These are phyloP conservation scores for Drosophila setifemur DNA, from an alignment of 1,140 invertebrate genomes.

Conservation along the genomic window DNA sequence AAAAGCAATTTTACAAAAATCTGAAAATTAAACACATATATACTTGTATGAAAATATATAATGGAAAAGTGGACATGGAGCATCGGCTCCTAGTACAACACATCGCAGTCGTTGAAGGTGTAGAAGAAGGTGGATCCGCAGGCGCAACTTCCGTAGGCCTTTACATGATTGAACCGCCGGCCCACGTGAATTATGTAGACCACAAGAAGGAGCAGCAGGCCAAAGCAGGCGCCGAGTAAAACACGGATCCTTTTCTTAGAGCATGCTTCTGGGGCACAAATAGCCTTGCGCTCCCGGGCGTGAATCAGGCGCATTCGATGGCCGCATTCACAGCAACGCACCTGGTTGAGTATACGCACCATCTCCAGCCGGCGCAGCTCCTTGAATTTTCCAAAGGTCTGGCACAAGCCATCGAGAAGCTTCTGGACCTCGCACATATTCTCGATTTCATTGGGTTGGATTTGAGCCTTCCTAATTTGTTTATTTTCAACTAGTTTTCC, in stretches of 20 bases:
- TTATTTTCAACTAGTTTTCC: too few species aligned
- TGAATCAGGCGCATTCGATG: slow-evolving; percentile 14
- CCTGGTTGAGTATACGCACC: slow-evolving; percentile 17
- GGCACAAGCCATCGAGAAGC: slow-evolving; percentile 23
- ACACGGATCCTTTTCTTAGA: neutral
- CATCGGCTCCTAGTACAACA: slow-evolving; percentile 9
- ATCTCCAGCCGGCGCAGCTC: neutral
- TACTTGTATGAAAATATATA: too few species aligned
- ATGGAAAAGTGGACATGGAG: too few species aligned
- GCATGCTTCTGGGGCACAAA: neutral
- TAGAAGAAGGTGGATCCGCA: slow-evolving; percentile 45
- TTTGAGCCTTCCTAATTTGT: too few species aligned
- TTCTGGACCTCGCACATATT: slow-evolving; percentile 35
- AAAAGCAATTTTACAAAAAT: too few species aligned
- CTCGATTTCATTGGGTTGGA: too few species aligned
- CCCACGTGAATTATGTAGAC: neutral
- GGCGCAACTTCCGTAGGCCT: slow-evolving; percentile 24
- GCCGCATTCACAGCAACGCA: slow-evolving; percentile 52
- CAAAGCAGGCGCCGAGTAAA: neutral
- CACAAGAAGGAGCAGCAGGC: slow-evolving; percentile 14
- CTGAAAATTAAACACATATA: too few species aligned
- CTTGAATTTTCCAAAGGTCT: slow-evolving; percentile 27
- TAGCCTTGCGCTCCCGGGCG: neutral
- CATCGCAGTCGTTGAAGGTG: slow-evolving; percentile 37
- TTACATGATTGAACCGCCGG: slow-evolving; percentile 19